Evolutionary conservation across 2,113 vertebrate genomes (phyloP), one percentile per base, ranked within the genome.

Genomic region (Phocoena phocoena): DNA sequence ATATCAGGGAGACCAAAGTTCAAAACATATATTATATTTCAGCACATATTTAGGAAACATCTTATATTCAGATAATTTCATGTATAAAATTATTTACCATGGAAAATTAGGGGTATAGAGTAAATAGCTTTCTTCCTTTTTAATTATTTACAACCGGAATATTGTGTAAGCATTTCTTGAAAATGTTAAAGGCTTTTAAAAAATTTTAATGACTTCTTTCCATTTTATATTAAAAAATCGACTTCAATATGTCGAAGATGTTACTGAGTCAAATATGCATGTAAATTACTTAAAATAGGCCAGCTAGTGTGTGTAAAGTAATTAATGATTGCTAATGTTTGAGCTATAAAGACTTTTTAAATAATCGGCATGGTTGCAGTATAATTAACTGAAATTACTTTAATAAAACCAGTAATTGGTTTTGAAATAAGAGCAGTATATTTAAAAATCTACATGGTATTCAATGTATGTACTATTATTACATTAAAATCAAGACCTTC

Each of bases 251-350:
- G 44, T 81, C 74, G 88, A 70, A 68, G n/a, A 83, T 79, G 90
- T 92, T 88, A 96, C 12, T 88, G 63, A 92, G 41, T 80, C 26
- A 96, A 92, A 92, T 90, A 90, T 71, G 28, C 74, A 67, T 90
- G 23, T 84, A 96, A 95, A 90, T 96, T 90, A 94, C 86, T 86
- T 97, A 96, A 97, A 97, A 96, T 60, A 82, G 47, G 62, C 96
- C 62, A 95, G 67, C 55, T 89, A 93, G 21, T 73, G 1, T 93
- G 18, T 96, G 11, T 33, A 85, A 95, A 81, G 58, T 76, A 97
- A 97, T 96, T 96, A 97, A 96, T 74, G 60, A 80, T 91, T 93
- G 47, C 26, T 86, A 93, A 94, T 95, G 93, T 94, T 90, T 94
- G 83, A 93, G 8, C 25, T 73, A 63, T 94, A 91, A 91, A 97